Percentiles rank a stretch among this genome's conserved stretches.
These are phyloP conservation scores for Phortica okadai DNA, from an alignment of 2,888 invertebrate genomes.

Conservation along the genomic window DNA sequence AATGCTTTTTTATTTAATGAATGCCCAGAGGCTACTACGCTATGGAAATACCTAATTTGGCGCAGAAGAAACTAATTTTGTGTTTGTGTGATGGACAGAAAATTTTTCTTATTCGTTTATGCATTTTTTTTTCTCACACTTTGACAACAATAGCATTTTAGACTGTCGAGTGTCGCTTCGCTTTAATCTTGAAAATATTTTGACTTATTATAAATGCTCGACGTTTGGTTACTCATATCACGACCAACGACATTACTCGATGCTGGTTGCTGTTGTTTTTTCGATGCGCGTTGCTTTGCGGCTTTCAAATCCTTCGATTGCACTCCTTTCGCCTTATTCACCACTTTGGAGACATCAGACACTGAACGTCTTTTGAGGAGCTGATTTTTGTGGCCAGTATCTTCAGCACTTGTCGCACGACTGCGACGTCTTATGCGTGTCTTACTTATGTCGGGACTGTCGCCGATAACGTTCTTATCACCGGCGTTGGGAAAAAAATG, in stretches of 20 bases:
- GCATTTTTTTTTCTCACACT: background rate
- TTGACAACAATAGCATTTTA: background rate
- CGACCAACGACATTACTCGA: background rate
- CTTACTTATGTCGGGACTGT: background rate
- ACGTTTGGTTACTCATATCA: background rate
- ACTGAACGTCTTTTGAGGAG: background rate
- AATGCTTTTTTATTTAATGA: too few relatives aligned
- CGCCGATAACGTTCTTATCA: background rate
- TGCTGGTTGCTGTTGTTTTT: background rate
- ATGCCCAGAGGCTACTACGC: too few relatives aligned
- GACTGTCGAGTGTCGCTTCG: background rate
- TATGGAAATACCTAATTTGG: too few relatives aligned
- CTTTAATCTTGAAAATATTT: constrained; percentile 14
- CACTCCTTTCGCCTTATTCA: background rate
- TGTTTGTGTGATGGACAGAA: too few relatives aligned
- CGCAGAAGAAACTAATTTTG: too few relatives aligned
- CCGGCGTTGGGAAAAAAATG: constrained; percentile 56
- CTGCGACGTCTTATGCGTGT: background rate
- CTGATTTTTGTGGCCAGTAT: background rate
- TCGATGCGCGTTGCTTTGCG: background rate
- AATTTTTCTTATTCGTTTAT: too few relatives aligned
- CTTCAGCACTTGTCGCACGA: background rate
- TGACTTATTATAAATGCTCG: constrained; percentile 8
- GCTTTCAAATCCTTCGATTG: background rate
- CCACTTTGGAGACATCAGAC: background rate